Percentiles rank a stretch among this genome's conserved stretches.
Conservation (phyloP, 2,888 invertebrate genomes). For the Adineta ricciae region DNA sequence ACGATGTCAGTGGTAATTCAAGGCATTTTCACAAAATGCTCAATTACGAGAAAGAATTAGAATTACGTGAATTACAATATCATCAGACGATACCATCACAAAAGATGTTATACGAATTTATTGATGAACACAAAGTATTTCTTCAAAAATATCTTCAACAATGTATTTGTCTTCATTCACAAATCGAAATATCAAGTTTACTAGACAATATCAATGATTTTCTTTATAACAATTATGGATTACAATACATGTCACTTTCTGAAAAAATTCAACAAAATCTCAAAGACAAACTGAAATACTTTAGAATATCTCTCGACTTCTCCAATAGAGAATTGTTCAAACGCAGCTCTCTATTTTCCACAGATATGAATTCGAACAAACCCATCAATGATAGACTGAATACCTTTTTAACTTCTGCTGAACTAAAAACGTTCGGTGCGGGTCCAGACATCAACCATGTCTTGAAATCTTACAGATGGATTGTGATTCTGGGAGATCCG, state of each 20-base stretch:
- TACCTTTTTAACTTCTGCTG: not conserved
- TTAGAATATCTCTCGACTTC: not conserved
- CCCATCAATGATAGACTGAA: not conserved
- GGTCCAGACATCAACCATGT: too few relatives aligned
- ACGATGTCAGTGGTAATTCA: too few relatives aligned
- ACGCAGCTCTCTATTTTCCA: not conserved
- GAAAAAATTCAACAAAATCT: not conserved
- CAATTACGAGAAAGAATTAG: too few relatives aligned
- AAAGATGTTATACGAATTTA: too few relatives aligned
- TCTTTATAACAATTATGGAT: not conserved
- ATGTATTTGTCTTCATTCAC: not conserved
- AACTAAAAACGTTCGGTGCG: too few relatives aligned
- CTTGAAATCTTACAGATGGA: too few relatives aligned
- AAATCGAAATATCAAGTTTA: not conserved
- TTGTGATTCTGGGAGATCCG: not conserved
- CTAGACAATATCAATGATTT: not conserved
- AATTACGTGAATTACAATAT: too few relatives aligned
- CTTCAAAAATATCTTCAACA: not conserved
- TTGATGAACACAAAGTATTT: too few relatives aligned
- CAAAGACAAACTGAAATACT: not conserved
- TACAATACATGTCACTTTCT: not conserved
- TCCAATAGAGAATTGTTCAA: too few relatives aligned
- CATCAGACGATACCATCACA: too few relatives aligned
- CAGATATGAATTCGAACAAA: not conserved
- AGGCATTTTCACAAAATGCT: too few relatives aligned